These are phyloP conservation scores for Lydus trimaculatus DNA, from an alignment of 2,888 invertebrate genomes.

Conservation along the genomic window DNA sequence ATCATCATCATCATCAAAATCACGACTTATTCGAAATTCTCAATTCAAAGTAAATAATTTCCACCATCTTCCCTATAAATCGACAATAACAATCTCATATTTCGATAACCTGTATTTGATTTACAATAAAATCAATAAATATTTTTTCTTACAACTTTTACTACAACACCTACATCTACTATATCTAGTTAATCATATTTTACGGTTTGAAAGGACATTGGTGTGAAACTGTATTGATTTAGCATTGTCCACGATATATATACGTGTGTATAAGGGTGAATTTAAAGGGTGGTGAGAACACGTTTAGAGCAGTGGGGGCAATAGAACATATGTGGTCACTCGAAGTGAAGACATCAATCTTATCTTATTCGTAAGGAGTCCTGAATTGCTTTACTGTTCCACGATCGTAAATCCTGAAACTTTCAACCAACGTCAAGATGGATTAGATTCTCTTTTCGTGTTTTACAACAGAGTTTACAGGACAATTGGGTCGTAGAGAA, in stretches of 20 bases:
- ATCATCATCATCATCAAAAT: not conserved
- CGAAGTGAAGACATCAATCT: slow-evolving; percentile 54
- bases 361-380: slow-evolving; percentile 42
- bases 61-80: not conserved
- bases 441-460: slow-evolving; percentile 55
- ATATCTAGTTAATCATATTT: slow-evolving; percentile 39
- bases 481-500: slow-evolving; percentile 49
- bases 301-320: slow-evolving; percentile 8
- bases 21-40: not conserved
- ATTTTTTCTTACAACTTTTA: too few species aligned
- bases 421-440: slow-evolving; percentile 51
- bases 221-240: slow-evolving; percentile 44
- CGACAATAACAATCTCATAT: not conserved
- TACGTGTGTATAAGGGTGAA: not conserved
- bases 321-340: slow-evolving; percentile 50
- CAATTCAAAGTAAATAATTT: not conserved
- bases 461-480: slow-evolving; percentile 54
- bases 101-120: not conserved
- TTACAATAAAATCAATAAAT: not conserved
- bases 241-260: slow-evolving; percentile 11
- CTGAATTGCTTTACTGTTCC: slow-evolving; percentile 50
- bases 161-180: too few species aligned
- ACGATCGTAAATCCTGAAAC: slow-evolving; percentile 50
- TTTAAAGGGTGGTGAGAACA: not conserved
- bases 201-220: slow-evolving; percentile 40